phyloP scores from a whole-genome alignment of 2,113 vertebrate genomes.

The Zingel zingel region DNA sequence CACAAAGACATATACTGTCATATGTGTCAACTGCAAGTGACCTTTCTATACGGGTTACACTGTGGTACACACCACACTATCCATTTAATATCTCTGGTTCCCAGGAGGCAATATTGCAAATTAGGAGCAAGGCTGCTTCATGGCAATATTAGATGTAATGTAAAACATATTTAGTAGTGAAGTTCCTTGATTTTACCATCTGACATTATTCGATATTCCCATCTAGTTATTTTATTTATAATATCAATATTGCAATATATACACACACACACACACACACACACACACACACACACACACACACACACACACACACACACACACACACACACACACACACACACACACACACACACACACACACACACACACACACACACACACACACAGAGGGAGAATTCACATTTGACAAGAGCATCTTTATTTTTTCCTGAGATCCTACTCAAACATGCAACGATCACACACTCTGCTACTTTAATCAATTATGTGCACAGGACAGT shows the following conservation, averaged over 20 bases:
- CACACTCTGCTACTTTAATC: constrained; percentile 60
- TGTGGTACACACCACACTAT: neutral
- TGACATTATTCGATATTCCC: neutral
- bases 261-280: too few species aligned
- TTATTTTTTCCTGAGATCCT: constrained; percentile 46
- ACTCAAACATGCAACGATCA: constrained; percentile 54
- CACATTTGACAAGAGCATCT: constrained; percentile 51
- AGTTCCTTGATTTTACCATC: neutral
- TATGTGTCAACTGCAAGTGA: neutral
- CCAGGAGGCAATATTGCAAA: neutral
- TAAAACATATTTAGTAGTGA: neutral
- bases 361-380: too few species aligned
- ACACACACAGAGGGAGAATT: constrained; percentile 11
- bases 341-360: too few species aligned
- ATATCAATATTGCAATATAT: neutral
- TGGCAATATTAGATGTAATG: neutral
- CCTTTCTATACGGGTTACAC: neutral
- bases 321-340: too few species aligned
- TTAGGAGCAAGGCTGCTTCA: neutral
- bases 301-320: too few species aligned
- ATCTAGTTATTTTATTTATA: neutral
- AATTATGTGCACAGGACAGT: constrained; percentile 41
- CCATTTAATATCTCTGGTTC: neutral
- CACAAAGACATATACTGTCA: neutral
- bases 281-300: too few species aligned